Evolutionary conservation across 2,888 invertebrate genomes (phyloP), one percentile per base, ranked within the genome.

Genomic region (Drosophila tripunctata): DNA sequence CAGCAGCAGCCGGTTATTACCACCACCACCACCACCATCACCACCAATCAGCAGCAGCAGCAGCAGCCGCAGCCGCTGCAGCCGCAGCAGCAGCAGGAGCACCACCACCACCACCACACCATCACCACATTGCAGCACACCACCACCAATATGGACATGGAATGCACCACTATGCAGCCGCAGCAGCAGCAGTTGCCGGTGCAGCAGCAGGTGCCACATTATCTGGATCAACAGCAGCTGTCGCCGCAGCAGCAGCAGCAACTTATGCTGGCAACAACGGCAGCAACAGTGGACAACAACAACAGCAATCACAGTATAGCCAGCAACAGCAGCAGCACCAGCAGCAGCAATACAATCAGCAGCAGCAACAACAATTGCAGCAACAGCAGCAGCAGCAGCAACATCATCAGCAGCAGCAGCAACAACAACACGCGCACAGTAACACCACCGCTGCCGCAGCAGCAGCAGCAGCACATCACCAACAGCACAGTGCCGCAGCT

Each of bases 11-110:
- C 69, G 75, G 79, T 61, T 84, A 87, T 78, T 87, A 86, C 68
- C 93, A 93, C 92, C 93, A 93, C 93, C 89, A 85, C 84, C 89
- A 88, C 14, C 80, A 77, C 57, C 85, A 87, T 45, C 83, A 82
- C 45, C 81, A 81, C 68, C 87, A 82, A 62, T 73, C 81, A 57
- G 82, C 85, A 69, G 75, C 78, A 70, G 78, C 84, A 67, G 85
- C 77, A 2, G 41, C 24, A 33, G n/a, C 43, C 24, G 10, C 47
- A 33, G 54, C 30, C 33, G 4, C 71, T 35, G 60, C 78, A 47
- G 78, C 77, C 21, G 10, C 31, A 40, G 64, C 72, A 75, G 88
- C 88, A 10, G 27, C 27, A 30, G 17, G 17, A 43, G 15, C 14
- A 14, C 31, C 62, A 52, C 27, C 38, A 58, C 17, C 44, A 58